Evolutionary conservation across 37 sponge, comb jelly and placozoan genomes (phyloP), one percentile per base, ranked within the genome.

Genomic region (Sycon ciliatum): DNA sequence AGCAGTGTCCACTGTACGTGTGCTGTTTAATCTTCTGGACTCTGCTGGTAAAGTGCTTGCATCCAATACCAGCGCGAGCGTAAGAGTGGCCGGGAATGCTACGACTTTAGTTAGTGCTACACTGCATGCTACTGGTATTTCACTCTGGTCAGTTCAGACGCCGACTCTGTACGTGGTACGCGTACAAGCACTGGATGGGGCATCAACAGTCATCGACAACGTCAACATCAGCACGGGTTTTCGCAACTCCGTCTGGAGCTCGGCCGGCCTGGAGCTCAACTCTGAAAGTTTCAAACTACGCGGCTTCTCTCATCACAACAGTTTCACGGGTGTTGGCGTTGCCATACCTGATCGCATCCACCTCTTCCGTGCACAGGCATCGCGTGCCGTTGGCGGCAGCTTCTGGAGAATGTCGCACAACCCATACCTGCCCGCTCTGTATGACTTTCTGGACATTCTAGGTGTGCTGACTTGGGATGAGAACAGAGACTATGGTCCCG

Each of bases 371-470:
- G 82, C 70, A 24, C 82, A 81, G 39, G 26, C 66, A 22, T 65
- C 75, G 72, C 52, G 82, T 69, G 82, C 76, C 28, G 82, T 75
- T 13, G 82, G 76, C 33, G 82, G 61, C 39, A 81, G 75, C 38
- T 40, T 76, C 9, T 81, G 82, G 82, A 46, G 82, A 4, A 81
- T 81, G 82, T 81, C 82, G 3, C 82, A 81, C 60, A 81, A 81
- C 30, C 82, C 82, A 27, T 71, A 76, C 20, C 52, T 74, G 3
- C 81, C 81, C 9, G 54, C 75, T 5, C 37, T 81, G 70, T 62
- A 74, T 32, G 81, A 81, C 46, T 63, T 81, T 37, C 3, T 81
- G 5, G 82, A 81, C 35, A 32, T 35, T 31, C n/a, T 81, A 1
- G 82, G 82, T 23, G 69, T 81, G 1, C 31, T 81, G 4, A 76